Evolutionary conservation across 2,797 vertebrate species (phyloP), one percentile per base, ranked within the genome.

Genomic region (Graptemys geographica): DNA sequence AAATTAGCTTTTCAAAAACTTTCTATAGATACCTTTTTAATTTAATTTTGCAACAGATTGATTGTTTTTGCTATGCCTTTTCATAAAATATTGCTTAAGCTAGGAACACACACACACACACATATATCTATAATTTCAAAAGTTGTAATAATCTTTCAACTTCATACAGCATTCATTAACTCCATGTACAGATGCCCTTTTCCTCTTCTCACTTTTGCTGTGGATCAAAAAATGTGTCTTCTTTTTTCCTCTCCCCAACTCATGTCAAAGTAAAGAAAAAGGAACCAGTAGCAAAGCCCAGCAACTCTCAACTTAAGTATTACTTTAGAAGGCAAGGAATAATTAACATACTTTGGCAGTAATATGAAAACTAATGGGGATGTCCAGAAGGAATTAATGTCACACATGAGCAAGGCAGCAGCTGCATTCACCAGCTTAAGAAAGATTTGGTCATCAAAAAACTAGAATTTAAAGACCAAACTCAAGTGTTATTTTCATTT

Each of bases 21-120:
- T 27, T 81, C 79, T 11, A 13, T 56, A 31, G 5, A 44, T 57
- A 41, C 16, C 33, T 16, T 81, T 56, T 41, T 6, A 10, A 52
- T n/a, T 41, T 28, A 7, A 41, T 28, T 56, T 81, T 41, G 27
- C 44, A 78, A 56, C 11, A 18, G 11, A 41, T 56, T 27, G 23
- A 11, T 56, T 81, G n/a, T 41, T 56, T 52, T 41, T 81, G 23
- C 13, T 49, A 15, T 27, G 7, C 49, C 27, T 47, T 49, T 78
- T 78, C 27, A 49, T 78, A 78, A 49, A 78, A 78, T n/a, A 31
- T 28, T 72, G 57, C 5, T 21, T 65, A 49, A 88, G 31, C 6
- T 1, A 16, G 79, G 28, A 86, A 19, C 4, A 33, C 3, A 5
- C 56, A 5, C 1, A 25, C 47, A 41, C 41, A 25, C 13, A 2